Base-by-base conservation (phyloP, 2,113 vertebrate genomes). In the Toxotes chatareus region DNA sequence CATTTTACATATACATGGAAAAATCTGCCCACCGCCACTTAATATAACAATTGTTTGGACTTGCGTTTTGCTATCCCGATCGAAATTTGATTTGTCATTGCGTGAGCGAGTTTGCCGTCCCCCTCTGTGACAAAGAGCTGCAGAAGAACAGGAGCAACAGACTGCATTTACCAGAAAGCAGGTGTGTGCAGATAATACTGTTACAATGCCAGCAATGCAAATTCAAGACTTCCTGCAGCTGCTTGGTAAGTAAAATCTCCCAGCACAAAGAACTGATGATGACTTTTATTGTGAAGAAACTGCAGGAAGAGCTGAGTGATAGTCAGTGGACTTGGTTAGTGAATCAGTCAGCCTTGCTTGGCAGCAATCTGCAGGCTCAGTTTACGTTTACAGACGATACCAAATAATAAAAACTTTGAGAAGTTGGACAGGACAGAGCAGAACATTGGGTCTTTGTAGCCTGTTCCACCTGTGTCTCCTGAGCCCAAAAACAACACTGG, bases 81-180 rank as follows among this genome's bases (percentile, higher is more conserved):
- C 2, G 5, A 59, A 69, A 55, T 63, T 42, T 36, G 16, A 44
- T 49, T 65, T 27, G 14, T 47, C 36, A 19, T 4, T 60, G 65
- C 17, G 2, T 34, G 49, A 57, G 34, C 57, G 36, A 74, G 38
- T 17, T 36, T 78, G 17, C 19, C 1, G 1, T 0, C 59, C 4
- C 12, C 73, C 21, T 27, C 5, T 57, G 21, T 23, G 55, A 49
- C 40, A 68, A 65, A 76, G 32, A 5, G 63, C 64, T 68, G 77
- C 36, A 49, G 74, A 73, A 34, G 61, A 79, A 68, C n/a, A 57
- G 60, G 46, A 73, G 67, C 46, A 61, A 21, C 55, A 61, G 74
- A 27, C 51, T n/a, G 13, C 59, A 61, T n/a, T 40, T 64, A 27
- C 47, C 62, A 63, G 40, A 59, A 27, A 16, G n/a, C 34, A 74